phyloP scores from a whole-genome alignment of 1,140 invertebrate genomes.

The Araneus ventricosus region DNA sequence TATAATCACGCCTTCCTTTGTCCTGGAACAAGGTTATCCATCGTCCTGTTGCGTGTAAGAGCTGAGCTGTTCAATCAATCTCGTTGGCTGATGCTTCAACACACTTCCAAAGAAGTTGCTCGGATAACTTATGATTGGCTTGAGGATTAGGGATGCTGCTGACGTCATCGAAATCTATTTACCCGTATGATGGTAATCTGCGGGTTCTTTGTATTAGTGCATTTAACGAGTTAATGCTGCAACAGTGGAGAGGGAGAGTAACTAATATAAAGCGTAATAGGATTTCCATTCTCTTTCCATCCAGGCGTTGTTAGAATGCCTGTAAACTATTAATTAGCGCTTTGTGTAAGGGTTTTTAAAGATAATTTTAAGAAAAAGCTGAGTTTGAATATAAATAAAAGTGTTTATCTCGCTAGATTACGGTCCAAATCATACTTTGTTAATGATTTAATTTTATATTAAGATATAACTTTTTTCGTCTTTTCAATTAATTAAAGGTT shows the following conservation, averaged over 20 bases:
- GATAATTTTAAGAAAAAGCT: no score
- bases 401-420: no score
- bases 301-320: background rate
- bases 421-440: no score
- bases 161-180: conserved; percentile 46
- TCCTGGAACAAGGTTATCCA: background rate
- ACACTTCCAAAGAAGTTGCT: conserved; percentile 32
- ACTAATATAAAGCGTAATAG: background rate
- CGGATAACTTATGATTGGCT: conserved; percentile 50
- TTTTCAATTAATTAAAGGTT: no score
- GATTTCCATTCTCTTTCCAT: background rate
- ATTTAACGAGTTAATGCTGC: background rate
- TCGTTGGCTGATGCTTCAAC: conserved; percentile 28
- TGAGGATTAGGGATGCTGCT: conserved; percentile 22
- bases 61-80: conserved; percentile 48
- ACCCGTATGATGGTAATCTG: conserved; percentile 3
- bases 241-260: background rate
- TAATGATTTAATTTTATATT: no score
- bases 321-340: background rate
- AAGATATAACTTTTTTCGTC: no score
- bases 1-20: background rate
- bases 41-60: conserved; percentile 9
- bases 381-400: no score
- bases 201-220: background rate
- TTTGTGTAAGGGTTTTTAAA: no score